Percentiles rank a stretch among this genome's conserved stretches.
Evolutionary conservation across 2,113 vertebrate genomes (phyloP).

Genomic region (Burhinus oedicnemus): DNA sequence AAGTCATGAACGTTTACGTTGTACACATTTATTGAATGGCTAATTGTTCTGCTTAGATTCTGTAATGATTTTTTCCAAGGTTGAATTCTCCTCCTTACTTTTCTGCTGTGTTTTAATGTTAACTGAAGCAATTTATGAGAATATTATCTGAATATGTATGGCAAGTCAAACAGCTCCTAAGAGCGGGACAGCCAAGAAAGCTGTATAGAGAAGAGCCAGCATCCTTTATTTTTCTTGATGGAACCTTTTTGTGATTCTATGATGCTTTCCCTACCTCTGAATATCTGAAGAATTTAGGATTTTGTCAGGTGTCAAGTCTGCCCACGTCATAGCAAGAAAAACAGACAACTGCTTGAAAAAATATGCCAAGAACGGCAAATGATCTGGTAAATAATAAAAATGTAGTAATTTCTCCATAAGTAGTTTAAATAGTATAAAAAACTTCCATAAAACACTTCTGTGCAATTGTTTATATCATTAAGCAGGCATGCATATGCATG

Average conservation of each 20-base stretch:
- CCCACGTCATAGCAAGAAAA: background rate
- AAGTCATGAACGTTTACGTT: background rate
- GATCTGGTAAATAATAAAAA: background rate
- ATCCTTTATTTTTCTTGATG: background rate
- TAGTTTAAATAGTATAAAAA: background rate
- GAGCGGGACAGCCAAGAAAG: background rate
- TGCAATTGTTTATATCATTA: background rate
- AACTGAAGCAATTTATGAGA: background rate
- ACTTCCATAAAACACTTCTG: background rate
- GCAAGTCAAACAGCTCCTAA: background rate
- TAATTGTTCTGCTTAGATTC: background rate
- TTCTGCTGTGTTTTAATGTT: background rate
- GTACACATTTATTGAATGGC: background rate
- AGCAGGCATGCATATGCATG: background rate
- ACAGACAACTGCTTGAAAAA: background rate
- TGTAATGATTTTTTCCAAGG: background rate
- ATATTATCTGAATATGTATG: background rate
- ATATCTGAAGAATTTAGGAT: background rate
- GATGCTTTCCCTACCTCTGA: background rate
- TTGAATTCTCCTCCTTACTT: background rate
- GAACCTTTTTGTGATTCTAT: background rate
- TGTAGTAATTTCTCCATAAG: background rate
- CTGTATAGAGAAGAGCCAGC: background rate
- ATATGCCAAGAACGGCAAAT: background rate
- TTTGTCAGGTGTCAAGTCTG: background rate